Base-by-base conservation (phyloP, 2,888 invertebrate genomes). In the Heliothis peltigera region DNA sequence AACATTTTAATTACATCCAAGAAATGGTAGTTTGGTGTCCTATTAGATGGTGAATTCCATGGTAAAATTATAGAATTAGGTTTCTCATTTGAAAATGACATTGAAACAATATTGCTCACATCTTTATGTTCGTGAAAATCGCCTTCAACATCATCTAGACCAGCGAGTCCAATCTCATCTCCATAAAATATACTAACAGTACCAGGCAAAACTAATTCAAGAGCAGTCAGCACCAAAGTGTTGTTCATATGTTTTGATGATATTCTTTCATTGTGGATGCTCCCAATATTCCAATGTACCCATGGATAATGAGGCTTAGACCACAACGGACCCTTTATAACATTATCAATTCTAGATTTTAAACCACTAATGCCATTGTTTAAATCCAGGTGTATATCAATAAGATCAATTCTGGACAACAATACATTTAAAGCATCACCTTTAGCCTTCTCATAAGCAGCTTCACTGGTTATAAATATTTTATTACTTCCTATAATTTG, bases 171-270 rank as follows among this genome's bases (percentile, higher is more conserved):
- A 70, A 98, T 96, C 95, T 99, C 98, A 89, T 99, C 98, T 0
- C 98, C 98, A 89, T 99, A 99, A 91, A 98, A 98, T 80, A 98
- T 96, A 77, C 96, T 97, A 0, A 98, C 96, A 0, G 98, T 98
- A 8, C 96, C 99, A 0, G 98, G 98, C 43, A 99, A 93, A 92
- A 97, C 96, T 86, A 98, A 94, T 84, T 98, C 97, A 80, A 99
- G 93, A 72, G 98, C 92, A 1, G 96, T 95, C 5, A 97, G 95
- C 1, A 97, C 97, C 48, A 97, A 90, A 22, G 97, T 97, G 22
- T 96, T 96, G 81, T 97, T 97, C 0, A 90, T 83, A 72, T 95
- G 92, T 65, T 95, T 87, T 1, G 94, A 92, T 8, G 96, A 96
- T 28, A 97, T 86, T 62, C 97, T 95, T 54, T 95, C 94, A 19